Evolutionary conservation across 2,797 vertebrate species (phyloP), one percentile per base, ranked within the genome.

Genomic region (Microtus obscurus): DNA sequence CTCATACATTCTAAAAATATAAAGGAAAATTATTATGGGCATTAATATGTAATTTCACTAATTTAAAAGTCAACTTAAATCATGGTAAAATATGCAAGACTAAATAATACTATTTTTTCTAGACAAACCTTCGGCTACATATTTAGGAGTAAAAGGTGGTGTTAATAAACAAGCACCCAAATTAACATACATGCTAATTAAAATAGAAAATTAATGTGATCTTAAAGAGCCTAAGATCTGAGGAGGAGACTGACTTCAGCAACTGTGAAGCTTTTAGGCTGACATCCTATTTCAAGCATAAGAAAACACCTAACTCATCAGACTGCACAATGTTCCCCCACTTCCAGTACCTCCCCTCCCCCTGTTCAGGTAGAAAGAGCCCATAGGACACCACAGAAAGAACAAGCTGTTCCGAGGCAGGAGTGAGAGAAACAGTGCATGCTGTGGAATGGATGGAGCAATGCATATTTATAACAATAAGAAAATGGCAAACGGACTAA

Each of bases 1-100:
- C 98, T 99, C 99, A 91, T 99, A 99, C 98, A 99, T 99, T 96
- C 99, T 99, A 98, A 81, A 96, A 96, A 77, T 82, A 96, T 86
- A 90, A 93, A 96, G 77, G 95, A 96, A 95, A 95, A 88, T 45
- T 76, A 86, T n/a, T 74, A 29, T 48, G 83, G 12, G 87, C 51
- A 81, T 85, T 17, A 31, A 31, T 86, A 90, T 89, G 88, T 59
- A 40, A 89, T 87, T 79, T 91, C 73, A 91, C 11, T 83, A 45
- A 91, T 93, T 93, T 96, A 91, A 93, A 96, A 78, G 34, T 59
- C 37, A 87, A 45, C 88, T 80, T 59, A 94, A 91, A 73, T 77
- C 31, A 29, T 17, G 83, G 25, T 83, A 82, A 93, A 95, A 91
- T 91, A 93, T 67, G 29, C 10, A 78, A 86, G 3, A 90, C 13